Evolutionary conservation across 2,888 invertebrate species (phyloP).

Genomic region (Nebria salina): DNA sequence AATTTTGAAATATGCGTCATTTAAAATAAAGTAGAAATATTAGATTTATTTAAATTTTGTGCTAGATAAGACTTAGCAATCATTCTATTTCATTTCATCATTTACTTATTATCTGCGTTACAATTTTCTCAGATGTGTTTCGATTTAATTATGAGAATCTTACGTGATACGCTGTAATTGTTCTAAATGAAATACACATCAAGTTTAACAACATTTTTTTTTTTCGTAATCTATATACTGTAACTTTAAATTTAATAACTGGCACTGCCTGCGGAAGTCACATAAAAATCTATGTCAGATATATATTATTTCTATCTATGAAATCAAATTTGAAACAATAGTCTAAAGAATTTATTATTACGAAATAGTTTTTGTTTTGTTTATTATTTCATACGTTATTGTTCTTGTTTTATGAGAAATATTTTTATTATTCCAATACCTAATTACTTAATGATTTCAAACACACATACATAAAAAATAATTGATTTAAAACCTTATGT

Average conservation of each 20-base stretch:
- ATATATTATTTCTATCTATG: neutral
- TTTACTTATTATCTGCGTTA: conserved; percentile 14
- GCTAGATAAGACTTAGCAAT: neutral
- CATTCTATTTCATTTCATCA: conserved; percentile 9
- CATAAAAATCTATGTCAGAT: neutral
- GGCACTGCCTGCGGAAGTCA: neutral
- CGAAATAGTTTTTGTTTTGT: neutral
- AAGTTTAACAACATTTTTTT: neutral
- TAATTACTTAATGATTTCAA: too few relatives aligned
- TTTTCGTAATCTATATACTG: neutral
- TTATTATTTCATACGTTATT: too few relatives aligned
- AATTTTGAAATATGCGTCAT: neutral
- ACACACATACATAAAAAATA: too few relatives aligned
- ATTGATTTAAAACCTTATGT: too few relatives aligned
- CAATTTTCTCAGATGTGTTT: conserved; percentile 23
- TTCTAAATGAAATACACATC: neutral
- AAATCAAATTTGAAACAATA: neutral
- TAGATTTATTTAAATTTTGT: conserved; percentile 21
- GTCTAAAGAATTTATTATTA: neutral
- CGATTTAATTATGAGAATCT: conserved; percentile 15
- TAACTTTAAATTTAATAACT: neutral
- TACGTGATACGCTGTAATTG: neutral
- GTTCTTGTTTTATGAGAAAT: too few relatives aligned
- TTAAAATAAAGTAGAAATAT: neutral
- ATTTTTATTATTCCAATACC: too few relatives aligned